phyloP scores from a whole-genome alignment of 2,113 vertebrate genomes.

The Atherinomorus stipes region DNA sequence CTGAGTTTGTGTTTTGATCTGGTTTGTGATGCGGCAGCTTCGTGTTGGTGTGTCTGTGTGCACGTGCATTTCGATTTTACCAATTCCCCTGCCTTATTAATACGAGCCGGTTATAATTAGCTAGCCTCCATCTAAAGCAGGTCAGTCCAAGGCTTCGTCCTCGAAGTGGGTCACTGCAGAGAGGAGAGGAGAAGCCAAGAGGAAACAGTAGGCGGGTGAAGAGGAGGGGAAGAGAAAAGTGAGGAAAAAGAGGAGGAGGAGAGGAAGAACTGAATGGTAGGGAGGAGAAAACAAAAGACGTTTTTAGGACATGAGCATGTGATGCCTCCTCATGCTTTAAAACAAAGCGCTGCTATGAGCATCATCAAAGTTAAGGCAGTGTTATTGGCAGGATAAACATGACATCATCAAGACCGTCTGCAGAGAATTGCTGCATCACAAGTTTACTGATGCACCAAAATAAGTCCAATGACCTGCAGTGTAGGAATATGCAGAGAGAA shows the following conservation, averaged over 20 bases:
- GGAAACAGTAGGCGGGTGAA: constrained; percentile 7
- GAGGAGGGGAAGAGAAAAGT: not conserved
- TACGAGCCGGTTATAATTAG: constrained; percentile 82
- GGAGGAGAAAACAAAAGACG: constrained; percentile 6
- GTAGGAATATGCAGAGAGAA: no score
- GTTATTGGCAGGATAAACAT: not conserved
- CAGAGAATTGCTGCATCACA: not conserved
- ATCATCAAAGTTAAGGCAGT: not conserved
- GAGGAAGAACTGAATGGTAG: constrained; percentile 1
- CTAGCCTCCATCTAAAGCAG: constrained; percentile 80
- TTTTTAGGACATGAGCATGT: constrained; percentile 30
- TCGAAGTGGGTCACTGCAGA: constrained; percentile 82
- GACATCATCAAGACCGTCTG: constrained; percentile 4
- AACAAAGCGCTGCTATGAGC: constrained; percentile 14
- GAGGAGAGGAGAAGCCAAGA: constrained; percentile 37
- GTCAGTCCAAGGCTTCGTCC: constrained; percentile 71
- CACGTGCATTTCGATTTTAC: constrained; percentile 72
- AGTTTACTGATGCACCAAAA: no score
- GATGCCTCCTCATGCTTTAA: constrained; percentile 10
- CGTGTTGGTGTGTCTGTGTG: constrained; percentile 11
- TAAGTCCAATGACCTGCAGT: no score
- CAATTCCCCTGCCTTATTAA: constrained; percentile 79
- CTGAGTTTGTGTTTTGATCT: constrained; percentile 20
- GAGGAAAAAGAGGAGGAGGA: not conserved
- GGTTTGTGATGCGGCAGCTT: constrained; percentile 17